phyloP scores from a whole-genome alignment of 2,888 invertebrate species.

The Fissipunctia ypsillon region DNA sequence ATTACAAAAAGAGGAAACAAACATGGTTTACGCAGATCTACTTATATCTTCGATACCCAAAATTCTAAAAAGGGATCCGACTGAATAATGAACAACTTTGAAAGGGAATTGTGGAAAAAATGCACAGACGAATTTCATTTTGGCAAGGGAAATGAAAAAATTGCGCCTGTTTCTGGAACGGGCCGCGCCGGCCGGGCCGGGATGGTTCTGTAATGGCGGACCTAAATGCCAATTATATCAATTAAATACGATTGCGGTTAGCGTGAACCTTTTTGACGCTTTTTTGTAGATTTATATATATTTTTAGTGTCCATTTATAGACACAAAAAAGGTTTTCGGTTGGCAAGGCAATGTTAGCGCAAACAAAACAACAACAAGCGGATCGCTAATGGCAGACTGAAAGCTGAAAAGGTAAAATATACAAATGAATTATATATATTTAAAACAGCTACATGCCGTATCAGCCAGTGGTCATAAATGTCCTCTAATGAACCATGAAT shows the following conservation, averaged over 20 bases:
- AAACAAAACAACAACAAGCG: constrained; percentile 30
- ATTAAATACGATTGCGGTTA: constrained; percentile 84
- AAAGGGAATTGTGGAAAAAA: constrained; percentile 82
- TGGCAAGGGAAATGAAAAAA: constrained; percentile 78
- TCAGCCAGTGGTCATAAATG: constrained; percentile 25
- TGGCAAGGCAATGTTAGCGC: constrained; percentile 18
- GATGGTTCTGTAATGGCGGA: constrained; percentile 83
- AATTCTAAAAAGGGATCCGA: constrained; percentile 80
- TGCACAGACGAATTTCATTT: constrained; percentile 81
- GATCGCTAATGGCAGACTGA: constrained; percentile 7
- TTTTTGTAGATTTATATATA: constrained; percentile 67
- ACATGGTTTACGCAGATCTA: constrained; percentile 58
- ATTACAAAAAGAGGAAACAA: constrained; percentile 46
- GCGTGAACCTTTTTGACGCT: constrained; percentile 62
- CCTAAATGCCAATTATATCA: constrained; percentile 88
- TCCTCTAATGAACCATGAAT: constrained; percentile 40
- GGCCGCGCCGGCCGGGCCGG: constrained; percentile 71
- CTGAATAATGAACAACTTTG: constrained; percentile 86
- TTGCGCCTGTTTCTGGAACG: constrained; percentile 79
- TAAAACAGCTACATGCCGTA: constrained; percentile 22
- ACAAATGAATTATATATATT: constrained; percentile 4
- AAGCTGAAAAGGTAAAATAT: constrained; percentile 20
- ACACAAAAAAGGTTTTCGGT: constrained; percentile 53
- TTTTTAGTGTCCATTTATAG: constrained; percentile 57
- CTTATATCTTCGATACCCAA: constrained; percentile 75